Percentiles rank a stretch among this genome's conserved stretches.
Evolutionary conservation across 2,797 vertebrate species (phyloP).

Genomic region (Sebastes variabilis): DNA sequence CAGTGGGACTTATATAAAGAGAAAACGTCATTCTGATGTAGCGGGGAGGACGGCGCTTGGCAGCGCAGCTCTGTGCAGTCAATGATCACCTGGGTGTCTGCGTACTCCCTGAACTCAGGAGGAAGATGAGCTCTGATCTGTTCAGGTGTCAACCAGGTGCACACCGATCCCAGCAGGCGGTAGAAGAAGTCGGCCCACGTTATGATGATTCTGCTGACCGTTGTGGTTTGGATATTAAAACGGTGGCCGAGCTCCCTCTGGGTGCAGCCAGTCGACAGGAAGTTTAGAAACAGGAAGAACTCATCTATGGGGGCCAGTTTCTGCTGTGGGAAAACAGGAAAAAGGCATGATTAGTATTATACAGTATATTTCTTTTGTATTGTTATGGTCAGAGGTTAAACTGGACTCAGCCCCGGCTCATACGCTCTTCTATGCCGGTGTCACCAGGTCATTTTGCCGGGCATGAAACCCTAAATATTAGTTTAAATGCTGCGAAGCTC

Average conservation of each 20-base stretch:
- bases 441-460: no score
- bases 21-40: not conserved
- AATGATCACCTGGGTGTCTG: not conserved
- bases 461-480: no score
- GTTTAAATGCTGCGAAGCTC: no score
- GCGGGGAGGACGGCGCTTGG: not conserved
- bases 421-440: no score
- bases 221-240: not conserved
- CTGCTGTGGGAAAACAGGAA: not conserved
- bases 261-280: not conserved
- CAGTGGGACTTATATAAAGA: not conserved
- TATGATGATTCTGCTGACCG: not conserved
- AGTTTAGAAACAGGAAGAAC: not conserved
- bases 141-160: not conserved
- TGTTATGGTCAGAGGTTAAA: not conserved
- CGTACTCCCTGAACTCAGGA: not conserved
- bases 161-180: not conserved
- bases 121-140: not conserved
- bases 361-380: accelerated
- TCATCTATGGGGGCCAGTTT: not conserved
- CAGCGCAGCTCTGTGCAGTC: not conserved
- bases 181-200: not conserved
- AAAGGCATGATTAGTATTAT: not conserved
- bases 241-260: not conserved
- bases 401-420: no score